These are phyloP conservation scores for Molossus molossus DNA, from an alignment of 2,797 vertebrate genomes.

Conservation along the genomic window DNA sequence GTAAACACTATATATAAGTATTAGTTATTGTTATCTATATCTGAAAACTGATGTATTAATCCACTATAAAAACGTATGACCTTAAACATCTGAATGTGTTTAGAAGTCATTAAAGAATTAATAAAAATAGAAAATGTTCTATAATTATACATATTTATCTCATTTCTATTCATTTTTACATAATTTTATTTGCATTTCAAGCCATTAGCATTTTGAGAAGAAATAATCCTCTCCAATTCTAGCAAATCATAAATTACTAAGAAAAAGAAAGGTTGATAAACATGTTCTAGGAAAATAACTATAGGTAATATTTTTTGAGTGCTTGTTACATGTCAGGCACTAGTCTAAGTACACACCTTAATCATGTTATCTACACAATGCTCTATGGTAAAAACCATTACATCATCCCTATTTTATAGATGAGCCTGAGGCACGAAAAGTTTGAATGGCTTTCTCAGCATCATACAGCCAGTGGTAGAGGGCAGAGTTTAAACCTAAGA, in stretches of 20 bases:
- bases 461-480: neutral
- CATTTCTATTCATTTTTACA: constrained; percentile 72
- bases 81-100: constrained; percentile 70
- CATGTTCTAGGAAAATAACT: constrained; percentile 64
- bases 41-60: constrained; percentile 54
- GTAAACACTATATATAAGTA: neutral
- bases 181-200: constrained; percentile 71
- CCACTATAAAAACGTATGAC: constrained; percentile 54
- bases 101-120: constrained; percentile 71
- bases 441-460: neutral
- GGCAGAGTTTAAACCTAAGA: neutral
- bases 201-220: constrained; percentile 65
- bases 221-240: constrained; percentile 65
- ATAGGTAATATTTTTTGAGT: constrained; percentile 47
- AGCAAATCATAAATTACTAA: constrained; percentile 65
- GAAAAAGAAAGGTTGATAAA: constrained; percentile 65
- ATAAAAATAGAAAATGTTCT: constrained; percentile 68
- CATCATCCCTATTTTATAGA: neutral
- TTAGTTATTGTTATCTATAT: constrained; percentile 36
- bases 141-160: constrained; percentile 69
- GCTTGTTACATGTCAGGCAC: neutral
- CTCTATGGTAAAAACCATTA: neutral
- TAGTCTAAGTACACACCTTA: constrained; percentile 24
- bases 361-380: neutral
- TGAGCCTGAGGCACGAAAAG: neutral